Percentiles rank a stretch among this genome's conserved stretches.
Conservation (phyloP, 2,888 invertebrate genomes). For the Lycocerus yunnanus region DNA sequence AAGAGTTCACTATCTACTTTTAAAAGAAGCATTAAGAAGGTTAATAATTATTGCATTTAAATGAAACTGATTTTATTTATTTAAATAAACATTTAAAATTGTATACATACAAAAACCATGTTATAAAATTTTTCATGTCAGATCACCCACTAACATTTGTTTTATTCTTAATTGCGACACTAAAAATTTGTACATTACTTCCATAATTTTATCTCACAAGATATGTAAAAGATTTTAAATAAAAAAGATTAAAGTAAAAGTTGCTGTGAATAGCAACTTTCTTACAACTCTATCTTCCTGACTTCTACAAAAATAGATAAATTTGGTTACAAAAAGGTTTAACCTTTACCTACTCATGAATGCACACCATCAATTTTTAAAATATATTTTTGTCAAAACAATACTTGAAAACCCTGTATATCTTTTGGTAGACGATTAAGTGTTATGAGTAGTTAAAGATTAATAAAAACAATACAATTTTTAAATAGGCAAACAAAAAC, state of each 20-base stretch:
- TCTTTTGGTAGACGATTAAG: background rate
- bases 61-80: background rate
- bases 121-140: background rate
- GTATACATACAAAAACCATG: background rate
- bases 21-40: too few species aligned
- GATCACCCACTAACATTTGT: background rate
- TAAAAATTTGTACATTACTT: conserved; percentile 21
- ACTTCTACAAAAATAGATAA: background rate
- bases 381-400: background rate
- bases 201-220: conserved; percentile 12
- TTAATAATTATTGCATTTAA: background rate
- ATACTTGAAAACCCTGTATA: background rate
- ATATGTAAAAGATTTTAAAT: conserved; percentile 8
- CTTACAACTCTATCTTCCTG: conserved; percentile 4
- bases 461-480: conserved; percentile 2
- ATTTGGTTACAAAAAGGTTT: background rate
- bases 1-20: too few species aligned
- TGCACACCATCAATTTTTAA: background rate
- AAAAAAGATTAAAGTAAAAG: background rate
- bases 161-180: conserved; percentile 10
- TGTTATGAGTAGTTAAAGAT: background rate
- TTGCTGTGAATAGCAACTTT: background rate
- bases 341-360: background rate
- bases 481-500: conserved; percentile 8
- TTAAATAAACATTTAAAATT: background rate